These are phyloP conservation scores for Dinomys branickii DNA, from an alignment of 2,113 vertebrate genomes.

Conservation along the genomic window DNA sequence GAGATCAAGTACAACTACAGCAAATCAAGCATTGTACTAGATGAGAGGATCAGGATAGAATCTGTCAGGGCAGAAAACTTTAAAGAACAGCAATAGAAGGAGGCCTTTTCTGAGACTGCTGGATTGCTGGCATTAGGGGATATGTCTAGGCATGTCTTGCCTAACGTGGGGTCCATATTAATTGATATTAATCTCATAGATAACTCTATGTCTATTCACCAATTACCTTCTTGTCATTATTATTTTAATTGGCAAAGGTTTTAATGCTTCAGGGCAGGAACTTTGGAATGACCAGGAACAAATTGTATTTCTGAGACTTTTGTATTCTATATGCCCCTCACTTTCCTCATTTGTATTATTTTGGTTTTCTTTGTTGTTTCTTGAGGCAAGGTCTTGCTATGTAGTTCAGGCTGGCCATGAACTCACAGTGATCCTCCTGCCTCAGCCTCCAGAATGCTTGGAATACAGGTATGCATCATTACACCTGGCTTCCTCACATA, in stretches of 20 bases:
- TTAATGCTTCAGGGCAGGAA: not conserved
- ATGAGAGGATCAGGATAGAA: not conserved
- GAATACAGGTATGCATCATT: not conserved
- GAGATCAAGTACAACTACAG: not conserved
- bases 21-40: not conserved
- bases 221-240: not conserved
- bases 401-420: not conserved
- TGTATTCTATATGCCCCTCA: not conserved
- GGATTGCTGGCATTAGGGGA: not conserved
- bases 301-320: not conserved
- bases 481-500: not conserved
- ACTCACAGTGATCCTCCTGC: not conserved
- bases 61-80: no score
- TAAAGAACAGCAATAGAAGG: not conserved
- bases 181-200: not conserved
- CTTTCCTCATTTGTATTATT: not conserved
- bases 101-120: not conserved
- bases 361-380: not conserved
- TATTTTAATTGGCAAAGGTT: not conserved
- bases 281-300: not conserved
- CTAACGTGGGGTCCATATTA: not conserved
- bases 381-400: not conserved
- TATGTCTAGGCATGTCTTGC: not conserved
- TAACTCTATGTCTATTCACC: not conserved
- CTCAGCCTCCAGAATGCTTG: not conserved